A percentile compares a stretch with the other conserved stretches of the same genome.
Evolutionary conservation across 2,113 vertebrate species (phyloP).

Genomic region (Sialia sialis): DNA sequence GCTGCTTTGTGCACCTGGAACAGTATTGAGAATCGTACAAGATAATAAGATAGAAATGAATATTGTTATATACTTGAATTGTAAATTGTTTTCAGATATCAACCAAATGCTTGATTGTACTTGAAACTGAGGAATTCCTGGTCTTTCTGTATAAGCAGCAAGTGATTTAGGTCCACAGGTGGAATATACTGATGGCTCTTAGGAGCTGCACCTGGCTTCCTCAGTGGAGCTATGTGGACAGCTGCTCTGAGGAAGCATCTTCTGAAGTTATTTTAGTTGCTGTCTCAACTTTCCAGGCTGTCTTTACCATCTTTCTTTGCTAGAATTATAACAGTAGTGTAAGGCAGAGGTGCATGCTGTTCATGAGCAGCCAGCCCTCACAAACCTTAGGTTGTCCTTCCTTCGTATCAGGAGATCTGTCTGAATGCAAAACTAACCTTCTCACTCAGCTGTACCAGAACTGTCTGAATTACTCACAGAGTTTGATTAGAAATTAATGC

Average conservation of each 20-base stretch:
- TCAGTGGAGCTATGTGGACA: background rate
- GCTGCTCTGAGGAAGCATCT: conserved; percentile 34
- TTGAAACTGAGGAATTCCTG: background rate
- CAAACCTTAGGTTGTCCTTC: background rate
- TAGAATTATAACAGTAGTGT: background rate
- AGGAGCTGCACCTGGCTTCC: conserved; percentile 14
- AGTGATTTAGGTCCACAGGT: conserved; percentile 16
- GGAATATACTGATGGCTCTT: background rate
- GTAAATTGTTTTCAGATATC: background rate
- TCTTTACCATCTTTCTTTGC: background rate
- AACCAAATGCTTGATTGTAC: background rate
- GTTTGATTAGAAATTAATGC: background rate
- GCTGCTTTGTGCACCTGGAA: background rate
- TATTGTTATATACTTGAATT: background rate
- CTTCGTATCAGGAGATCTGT: background rate
- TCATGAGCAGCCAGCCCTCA: background rate
- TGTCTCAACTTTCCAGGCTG: conserved; percentile 27
- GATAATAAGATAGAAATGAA: background rate
- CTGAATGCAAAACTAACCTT: background rate
- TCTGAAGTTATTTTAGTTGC: conserved; percentile 6
- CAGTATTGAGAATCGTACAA: background rate
- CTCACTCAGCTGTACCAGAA: fast-evolving
- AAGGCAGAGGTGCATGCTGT: background rate
- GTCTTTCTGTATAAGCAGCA: background rate
- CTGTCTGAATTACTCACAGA: background rate